Conservation (phyloP, 2,888 invertebrate species). For the Meandrusa payeni region DNA sequence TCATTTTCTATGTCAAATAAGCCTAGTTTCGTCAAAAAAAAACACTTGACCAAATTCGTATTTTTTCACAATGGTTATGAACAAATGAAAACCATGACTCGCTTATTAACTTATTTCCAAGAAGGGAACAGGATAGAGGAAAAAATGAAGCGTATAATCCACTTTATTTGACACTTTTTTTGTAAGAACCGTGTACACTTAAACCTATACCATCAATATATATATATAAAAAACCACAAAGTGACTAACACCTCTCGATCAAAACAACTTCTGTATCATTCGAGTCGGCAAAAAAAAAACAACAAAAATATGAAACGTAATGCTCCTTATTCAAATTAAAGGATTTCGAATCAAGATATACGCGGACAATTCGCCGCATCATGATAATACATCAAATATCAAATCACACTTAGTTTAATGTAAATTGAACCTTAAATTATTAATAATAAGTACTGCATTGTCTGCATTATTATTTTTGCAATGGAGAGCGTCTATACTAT, state of each 20-base stretch:
- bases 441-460: background rate
- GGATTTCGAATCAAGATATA: constrained; percentile 25
- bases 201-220: constrained; percentile 14
- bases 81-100: constrained; percentile 17
- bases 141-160: constrained; percentile 12
- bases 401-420: background rate
- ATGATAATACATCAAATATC: constrained; percentile 9
- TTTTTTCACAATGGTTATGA: no score
- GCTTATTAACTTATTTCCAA: constrained; percentile 8
- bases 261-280: constrained; percentile 24
- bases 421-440: background rate
- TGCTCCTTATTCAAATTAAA: constrained; percentile 23
- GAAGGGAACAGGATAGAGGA: constrained; percentile 13
- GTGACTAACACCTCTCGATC: constrained; percentile 16
- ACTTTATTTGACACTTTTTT: constrained; percentile 2
- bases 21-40: no score
- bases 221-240: constrained; percentile 3
- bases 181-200: constrained; percentile 6
- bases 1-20: no score
- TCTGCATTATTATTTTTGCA: background rate
- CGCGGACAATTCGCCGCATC: constrained; percentile 18
- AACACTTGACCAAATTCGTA: no score
- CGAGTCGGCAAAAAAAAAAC: constrained; percentile 12
- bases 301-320: constrained; percentile 16
- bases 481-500: constrained; percentile 5